These are phyloP conservation scores for Hyles vespertilio DNA, from an alignment of 1,140 invertebrate species.

Conservation along the genomic window DNA sequence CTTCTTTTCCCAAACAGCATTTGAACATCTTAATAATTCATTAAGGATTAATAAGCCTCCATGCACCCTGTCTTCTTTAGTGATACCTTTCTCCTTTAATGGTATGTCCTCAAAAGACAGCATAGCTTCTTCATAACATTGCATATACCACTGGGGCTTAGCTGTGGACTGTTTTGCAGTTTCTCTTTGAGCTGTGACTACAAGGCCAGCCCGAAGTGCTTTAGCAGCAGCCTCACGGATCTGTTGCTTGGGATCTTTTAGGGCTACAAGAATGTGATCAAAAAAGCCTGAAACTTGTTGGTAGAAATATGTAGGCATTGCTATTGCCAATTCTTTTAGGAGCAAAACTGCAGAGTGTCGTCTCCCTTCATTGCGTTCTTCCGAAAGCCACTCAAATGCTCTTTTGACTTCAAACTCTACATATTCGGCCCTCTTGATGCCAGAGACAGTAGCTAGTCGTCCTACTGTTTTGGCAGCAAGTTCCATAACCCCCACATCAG, in stretches of 20 bases:
- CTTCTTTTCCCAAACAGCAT: constrained; percentile 90
- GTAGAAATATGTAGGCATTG: constrained; percentile 98
- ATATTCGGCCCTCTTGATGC: constrained; percentile 95
- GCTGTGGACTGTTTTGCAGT: constrained; percentile 91
- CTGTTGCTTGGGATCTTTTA: constrained; percentile 93
- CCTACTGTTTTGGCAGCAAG: constrained; percentile 96
- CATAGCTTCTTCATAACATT: constrained; percentile 93
- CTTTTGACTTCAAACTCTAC: constrained; percentile 95
- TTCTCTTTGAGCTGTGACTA: constrained; percentile 96
- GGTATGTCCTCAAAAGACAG: constrained; percentile 85
- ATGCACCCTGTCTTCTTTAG: constrained; percentile 93
- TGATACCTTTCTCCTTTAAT: constrained; percentile 85
- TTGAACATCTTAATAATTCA: constrained; percentile 94
- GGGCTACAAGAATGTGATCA: constrained; percentile 94
- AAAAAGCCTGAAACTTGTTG: constrained; percentile 98
- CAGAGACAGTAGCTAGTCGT: constrained; percentile 91
- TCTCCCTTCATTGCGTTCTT: constrained; percentile 92
- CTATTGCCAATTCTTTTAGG: constrained; percentile 94
- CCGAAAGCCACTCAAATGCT: constrained; percentile 94
- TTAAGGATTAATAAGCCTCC: constrained; percentile 95
- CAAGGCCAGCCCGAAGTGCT: constrained; percentile 92
- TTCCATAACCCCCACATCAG: constrained; percentile 95
- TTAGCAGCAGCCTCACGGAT: constrained; percentile 95
- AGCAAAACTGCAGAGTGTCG: constrained; percentile 95
- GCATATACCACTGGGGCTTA: constrained; percentile 93